Percentiles rank a stretch among this genome's conserved stretches.
Conservation (phyloP, 2,797 vertebrate genomes). For the Cossypha heuglini region DNA sequence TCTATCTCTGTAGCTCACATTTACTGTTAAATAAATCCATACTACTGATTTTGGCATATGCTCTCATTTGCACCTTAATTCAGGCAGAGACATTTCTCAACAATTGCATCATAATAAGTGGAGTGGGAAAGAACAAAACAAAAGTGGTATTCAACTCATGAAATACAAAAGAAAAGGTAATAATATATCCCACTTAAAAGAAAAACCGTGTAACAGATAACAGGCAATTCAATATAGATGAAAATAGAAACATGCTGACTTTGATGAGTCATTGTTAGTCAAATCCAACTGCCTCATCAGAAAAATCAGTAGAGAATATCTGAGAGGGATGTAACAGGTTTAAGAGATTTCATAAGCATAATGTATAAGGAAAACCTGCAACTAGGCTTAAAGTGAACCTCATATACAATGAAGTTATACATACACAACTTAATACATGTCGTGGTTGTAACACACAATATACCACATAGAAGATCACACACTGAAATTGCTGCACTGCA, state of each 20-base stretch:
- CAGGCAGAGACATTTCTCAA: neutral
- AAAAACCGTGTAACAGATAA: neutral
- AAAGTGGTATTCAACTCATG: neutral
- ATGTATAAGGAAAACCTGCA: neutral
- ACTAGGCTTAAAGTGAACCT: neutral
- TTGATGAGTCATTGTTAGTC: neutral
- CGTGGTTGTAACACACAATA: neutral
- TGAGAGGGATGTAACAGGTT: neutral
- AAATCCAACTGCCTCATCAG: neutral
- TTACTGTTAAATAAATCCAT: neutral
- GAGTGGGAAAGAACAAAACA: neutral
- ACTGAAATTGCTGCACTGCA: neutral
- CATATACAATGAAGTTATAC: neutral
- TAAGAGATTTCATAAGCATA: neutral
- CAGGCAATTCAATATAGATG: neutral
- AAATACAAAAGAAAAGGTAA: neutral
- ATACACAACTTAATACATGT: neutral
- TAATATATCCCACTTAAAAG: neutral
- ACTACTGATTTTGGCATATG: neutral
- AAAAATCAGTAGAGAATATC: neutral
- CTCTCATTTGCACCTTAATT: neutral
- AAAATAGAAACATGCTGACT: neutral
- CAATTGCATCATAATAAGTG: neutral
- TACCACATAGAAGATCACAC: neutral
- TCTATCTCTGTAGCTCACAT: neutral